Conservation (phyloP, 1,140 invertebrate genomes). For the Brachionus rotundiformis region DNA sequence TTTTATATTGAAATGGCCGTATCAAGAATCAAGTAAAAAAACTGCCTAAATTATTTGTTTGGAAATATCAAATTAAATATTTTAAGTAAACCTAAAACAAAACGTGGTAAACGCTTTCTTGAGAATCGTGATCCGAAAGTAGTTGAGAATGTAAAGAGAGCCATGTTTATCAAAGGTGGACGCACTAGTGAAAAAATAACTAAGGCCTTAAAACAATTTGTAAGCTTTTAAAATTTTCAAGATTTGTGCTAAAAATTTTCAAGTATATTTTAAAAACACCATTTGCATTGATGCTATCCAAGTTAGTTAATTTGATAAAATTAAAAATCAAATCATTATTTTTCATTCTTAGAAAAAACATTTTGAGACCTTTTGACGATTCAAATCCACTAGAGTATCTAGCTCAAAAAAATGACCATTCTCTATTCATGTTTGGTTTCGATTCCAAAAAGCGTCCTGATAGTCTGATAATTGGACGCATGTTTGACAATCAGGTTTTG, state of each 20-base stretch:
- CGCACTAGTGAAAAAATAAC: conserved; percentile 77
- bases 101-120: conserved; percentile 80
- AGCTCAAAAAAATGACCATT: conserved; percentile 79
- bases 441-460: conserved; percentile 85
- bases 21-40: conserved; percentile 11
- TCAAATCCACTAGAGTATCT: conserved; percentile 73
- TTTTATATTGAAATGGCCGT: conserved; percentile 2
- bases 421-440: conserved; percentile 85
- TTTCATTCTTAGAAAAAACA: conserved; percentile 61
- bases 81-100: conserved; percentile 76
- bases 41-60: too few relatives aligned
- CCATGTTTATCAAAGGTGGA: conserved; percentile 80
- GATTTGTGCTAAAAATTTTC: conserved; percentile 53
- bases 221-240: conserved; percentile 58
- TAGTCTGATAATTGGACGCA: conserved; percentile 81
- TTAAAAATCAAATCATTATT: not conserved
- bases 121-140: conserved; percentile 80
- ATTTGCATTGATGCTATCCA: conserved; percentile 73
- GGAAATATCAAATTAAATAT: not conserved
- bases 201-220: conserved; percentile 81
- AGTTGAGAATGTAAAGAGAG: conserved; percentile 81
- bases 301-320: conserved; percentile 58
- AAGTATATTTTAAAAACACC: conserved; percentile 82
- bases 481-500: conserved; percentile 83
- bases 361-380: conserved; percentile 65